Base-by-base conservation (phyloP, 1,140 invertebrate species). In the Hetaerina americana region DNA sequence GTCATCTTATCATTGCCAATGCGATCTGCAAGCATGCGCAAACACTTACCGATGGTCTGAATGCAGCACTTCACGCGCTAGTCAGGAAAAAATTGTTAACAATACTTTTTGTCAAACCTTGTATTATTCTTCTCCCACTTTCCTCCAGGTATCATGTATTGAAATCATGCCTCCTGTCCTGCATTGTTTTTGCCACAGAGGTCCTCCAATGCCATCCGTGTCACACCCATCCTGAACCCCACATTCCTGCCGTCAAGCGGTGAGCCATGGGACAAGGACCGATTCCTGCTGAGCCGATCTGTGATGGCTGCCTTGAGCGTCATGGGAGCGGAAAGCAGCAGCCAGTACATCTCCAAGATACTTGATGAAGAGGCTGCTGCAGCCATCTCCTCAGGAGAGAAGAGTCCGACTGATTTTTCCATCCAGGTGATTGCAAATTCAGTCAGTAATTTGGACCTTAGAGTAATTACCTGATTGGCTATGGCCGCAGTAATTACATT, bases 321-420 rank as follows among this genome's bases (percentile, higher is more conserved):
- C 6, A 79, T 93, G 70, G 80, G 87, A 1, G 80, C 86, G 0
- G 83, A 84, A 5, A 80, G 85, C 68, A 87, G 89, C 18, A 84
- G 88, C 18, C 85, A 85, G 71, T 88, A 89, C 76, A 84, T 93
- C 29, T 80, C 85, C 0, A 87, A 88, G 76, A 81, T 93, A 71
- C 80, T 94, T 12, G 85, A 86, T 28, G 83, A 89, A 74, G 85
- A 87, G 27, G 78, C 78, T 73, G 79, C 78, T 0, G 15, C 10
- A 57, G 40, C 15, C 2, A 57, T 57, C 22, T 57, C 40, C 10
- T 57, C 40, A 18, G 40, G 40, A 57, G 22, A 57, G 10, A 57
- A 57, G 40, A 1, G 22, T 57, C 40, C 40, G 1, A 18, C 40
- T 3, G 40, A 57, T 1, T 3, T 57, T 5, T 18, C 15, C 15